Base-by-base conservation (phyloP, 2,113 vertebrate genomes). In the Hippocampus mohnikei region DNA sequence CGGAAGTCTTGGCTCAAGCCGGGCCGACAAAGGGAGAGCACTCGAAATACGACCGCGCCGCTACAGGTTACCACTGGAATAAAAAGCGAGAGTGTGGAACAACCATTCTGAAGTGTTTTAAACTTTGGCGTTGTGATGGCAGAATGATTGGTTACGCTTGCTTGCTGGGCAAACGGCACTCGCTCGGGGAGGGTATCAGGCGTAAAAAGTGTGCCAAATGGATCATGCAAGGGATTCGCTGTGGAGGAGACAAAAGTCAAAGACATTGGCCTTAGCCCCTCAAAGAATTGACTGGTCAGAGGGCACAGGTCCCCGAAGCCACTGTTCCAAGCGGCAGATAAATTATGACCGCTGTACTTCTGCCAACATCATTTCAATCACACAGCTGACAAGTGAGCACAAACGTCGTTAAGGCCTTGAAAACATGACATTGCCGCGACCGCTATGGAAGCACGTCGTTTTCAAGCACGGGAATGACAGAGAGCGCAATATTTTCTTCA, bases 281-380 rank as follows among this genome's bases (percentile, higher is more conserved):
- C 80, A 79, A 84, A 82, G 78, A 81, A 75, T 81, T 77, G 71
- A 69, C 70, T 63, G 67, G 40, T 88, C 84, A 83, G 79, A 9
- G 67, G 85, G 90, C 81, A 71, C 74, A 25, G 40, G 40, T 64
- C 1, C 16, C 33, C 23, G 7, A 44, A 12, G 10, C 42, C 42
- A 15, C 11, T 10, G 27, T 18, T 66, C 70, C 52, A 68, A 60
- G 27, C 66, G 37, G 27, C 66, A 50, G 46, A 69, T 21, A 37
- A 75, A 70, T 16, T 18, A 78, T 15, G 25, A n/a, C 52, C n/a
- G n/a, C 25, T 25, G 10, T 23, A n/a, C n/a, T 46, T 10, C 18
- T 50, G 48, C 7, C 0, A 52, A 52, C 0, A 15, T 16, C 12
- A 52, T 16, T 52, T 52, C 21, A 52, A 52, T 52, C 21, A 8